Evolutionary conservation across 2,888 invertebrate genomes (phyloP).

Genomic region (Cotesia congregata): DNA sequence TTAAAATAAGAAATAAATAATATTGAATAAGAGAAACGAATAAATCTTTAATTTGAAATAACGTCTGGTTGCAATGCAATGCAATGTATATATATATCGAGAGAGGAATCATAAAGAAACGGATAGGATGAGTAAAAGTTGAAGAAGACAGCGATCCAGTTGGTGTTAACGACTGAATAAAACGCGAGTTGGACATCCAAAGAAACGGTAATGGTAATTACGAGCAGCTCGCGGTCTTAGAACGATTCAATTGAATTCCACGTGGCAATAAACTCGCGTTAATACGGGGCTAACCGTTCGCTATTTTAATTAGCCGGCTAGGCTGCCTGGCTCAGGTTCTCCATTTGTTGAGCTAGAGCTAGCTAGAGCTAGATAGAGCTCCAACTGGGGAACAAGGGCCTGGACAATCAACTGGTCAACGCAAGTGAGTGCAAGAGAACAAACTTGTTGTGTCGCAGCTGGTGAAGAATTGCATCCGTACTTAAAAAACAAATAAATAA

Average conservation of each 20-base stretch:
- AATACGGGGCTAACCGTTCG: constrained; percentile 62
- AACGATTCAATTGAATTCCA: constrained; percentile 63
- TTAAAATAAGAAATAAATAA: neutral
- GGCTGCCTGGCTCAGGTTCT: constrained; percentile 35
- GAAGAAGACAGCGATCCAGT: constrained; percentile 8
- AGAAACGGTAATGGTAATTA: constrained; percentile 55
- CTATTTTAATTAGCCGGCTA: constrained; percentile 65
- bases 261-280: constrained; percentile 62
- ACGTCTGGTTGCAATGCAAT: neutral
- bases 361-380: no score
- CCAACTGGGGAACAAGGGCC: no score
- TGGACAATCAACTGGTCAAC: neutral
- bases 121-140: neutral
- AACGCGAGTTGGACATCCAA: constrained; percentile 44
- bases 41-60: neutral
- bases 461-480: no score
- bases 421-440: neutral
- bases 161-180: constrained; percentile 54
- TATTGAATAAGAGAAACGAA: neutral
- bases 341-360: neutral
- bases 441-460: neutral
- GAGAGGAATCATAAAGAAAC: neutral
- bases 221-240: constrained; percentile 48
- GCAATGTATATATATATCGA: neutral
- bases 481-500: no score